Evolutionary conservation across 2,113 vertebrate genomes (phyloP), one percentile per base, ranked within the genome.

Genomic region (Gopherus evgoodei): DNA sequence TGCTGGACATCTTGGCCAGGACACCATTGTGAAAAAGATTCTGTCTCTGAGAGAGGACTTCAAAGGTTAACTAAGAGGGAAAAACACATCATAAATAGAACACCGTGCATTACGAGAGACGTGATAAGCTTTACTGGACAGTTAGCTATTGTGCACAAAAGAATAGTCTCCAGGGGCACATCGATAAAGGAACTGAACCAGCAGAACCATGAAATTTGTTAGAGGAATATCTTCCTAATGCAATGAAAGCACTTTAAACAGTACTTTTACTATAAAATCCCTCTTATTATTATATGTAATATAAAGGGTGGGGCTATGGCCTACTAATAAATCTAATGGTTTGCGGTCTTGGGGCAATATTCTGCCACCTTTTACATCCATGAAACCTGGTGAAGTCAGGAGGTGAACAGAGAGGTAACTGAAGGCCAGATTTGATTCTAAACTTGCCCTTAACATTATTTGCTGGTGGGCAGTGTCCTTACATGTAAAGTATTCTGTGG

Each of bases 331-430:
- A 22, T 6, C 38, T 62, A 24, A 83, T 85, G 29, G 25, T 19
- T 3, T 35, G 72, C 11, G 24, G 22, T 57, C 6, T 22, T 6
- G 16, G 16, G 6, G 52, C 3, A 2, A 17, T 81, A 49, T 3
- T 19, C 50, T 83, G 62, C 1, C 57, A 31, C 16, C 0, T 14
- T 5, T 54, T 25, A 17, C 1, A 1, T 1, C 21, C 42, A 4
- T 75, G 52, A 50, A n/a, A 57, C 13, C 54, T 8, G 62, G 83
- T 81, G 14, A 35, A 56, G 13, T 35, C 8, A 84, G 38, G 35
- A 17, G 5, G 47, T 57, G 56, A 82, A 56, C 44, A 59, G 76
- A 87, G 62, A 6, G 4, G 2, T 52, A 90, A 13, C 31, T 56
- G 0, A 59, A 19, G n/a, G 35, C 65, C 65, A 72, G 81, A 8